Percentiles rank a stretch among this genome's conserved stretches.
Conservation (phyloP, 2,888 invertebrate genomes). For the Sesia bembeciformis region DNA sequence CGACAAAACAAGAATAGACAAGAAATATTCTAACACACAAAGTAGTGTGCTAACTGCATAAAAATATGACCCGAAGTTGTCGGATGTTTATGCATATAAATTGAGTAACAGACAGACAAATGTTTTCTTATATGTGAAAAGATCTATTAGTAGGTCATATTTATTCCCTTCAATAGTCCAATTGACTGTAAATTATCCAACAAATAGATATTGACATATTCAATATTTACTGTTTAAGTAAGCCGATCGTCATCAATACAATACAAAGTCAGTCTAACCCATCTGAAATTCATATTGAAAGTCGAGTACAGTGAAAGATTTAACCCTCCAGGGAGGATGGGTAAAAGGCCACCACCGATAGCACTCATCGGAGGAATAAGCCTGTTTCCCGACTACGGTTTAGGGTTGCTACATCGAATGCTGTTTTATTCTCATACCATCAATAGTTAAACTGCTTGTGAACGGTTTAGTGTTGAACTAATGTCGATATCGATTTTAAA, state of each 20-base stretch:
- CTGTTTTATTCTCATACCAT: conserved; percentile 71
- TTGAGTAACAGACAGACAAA: too few relatives aligned
- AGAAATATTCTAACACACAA: too few relatives aligned
- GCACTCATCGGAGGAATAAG: conserved; percentile 71
- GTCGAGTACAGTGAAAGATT: conserved; percentile 67
- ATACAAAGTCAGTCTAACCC: conserved; percentile 45
- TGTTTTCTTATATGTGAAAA: too few relatives aligned
- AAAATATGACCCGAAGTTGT: too few relatives aligned
- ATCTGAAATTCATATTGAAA: conserved; percentile 70
- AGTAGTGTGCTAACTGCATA: too few relatives aligned
- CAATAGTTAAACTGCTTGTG: conserved; percentile 69
- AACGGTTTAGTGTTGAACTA: conserved; percentile 38
- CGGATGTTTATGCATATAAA: too few relatives aligned
- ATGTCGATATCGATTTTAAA: conserved; percentile 12
- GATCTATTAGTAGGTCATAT: too few relatives aligned
- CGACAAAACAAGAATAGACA: too few relatives aligned
- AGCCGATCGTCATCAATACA: conserved; percentile 2
- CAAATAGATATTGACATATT: too few relatives aligned
- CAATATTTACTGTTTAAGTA: not conserved
- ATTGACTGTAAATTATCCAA: too few relatives aligned
- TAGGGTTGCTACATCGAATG: conserved; percentile 66
- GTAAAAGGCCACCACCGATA: conserved; percentile 58
- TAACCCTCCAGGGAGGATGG: conserved; percentile 53
- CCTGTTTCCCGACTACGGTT: conserved; percentile 70
- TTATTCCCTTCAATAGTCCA: too few relatives aligned